Evolutionary conservation across 92 coral and sea anemone species (phyloP).

Genomic region (Palythoa caribaeorum): DNA sequence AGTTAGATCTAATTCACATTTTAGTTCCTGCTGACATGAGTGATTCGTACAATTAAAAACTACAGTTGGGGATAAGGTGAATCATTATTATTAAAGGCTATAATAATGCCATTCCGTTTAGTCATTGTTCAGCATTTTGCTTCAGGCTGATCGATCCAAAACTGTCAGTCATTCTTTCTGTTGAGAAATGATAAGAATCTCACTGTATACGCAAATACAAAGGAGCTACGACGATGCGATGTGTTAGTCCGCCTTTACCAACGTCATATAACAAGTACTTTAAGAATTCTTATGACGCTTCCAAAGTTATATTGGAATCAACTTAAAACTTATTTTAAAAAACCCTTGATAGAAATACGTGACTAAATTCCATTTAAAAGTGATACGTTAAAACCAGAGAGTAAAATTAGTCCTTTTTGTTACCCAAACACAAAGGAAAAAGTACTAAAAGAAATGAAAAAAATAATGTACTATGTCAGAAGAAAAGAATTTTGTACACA

Average conservation of each 20-base stretch:
- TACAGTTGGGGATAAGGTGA: slow-evolving; percentile 14
- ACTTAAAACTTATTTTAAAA: slow-evolving; percentile 2
- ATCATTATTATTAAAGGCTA: slow-evolving; percentile 47
- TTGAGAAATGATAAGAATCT: slow-evolving; percentile 33
- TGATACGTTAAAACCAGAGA: slow-evolving; percentile 25
- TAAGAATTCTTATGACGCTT: slow-evolving; percentile 8
- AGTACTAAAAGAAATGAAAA: slow-evolving; percentile 7
- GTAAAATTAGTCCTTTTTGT: neutral
- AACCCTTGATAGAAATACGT: slow-evolving; percentile 6
- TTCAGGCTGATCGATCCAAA: slow-evolving; percentile 20
- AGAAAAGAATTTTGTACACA: neutral
- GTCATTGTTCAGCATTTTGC: slow-evolving; percentile 23
- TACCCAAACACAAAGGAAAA: slow-evolving; percentile 5
- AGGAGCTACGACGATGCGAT: neutral
- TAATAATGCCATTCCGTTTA: slow-evolving; percentile 49
- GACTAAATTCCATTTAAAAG: slow-evolving; percentile 21
- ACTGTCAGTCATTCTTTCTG: slow-evolving; percentile 41
- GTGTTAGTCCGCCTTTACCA: slow-evolving; percentile 2
- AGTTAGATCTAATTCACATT: neutral
- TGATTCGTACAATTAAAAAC: slow-evolving; percentile 16
- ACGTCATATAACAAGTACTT: slow-evolving; percentile 37
- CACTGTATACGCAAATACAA: slow-evolving; percentile 9
- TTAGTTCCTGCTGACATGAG: slow-evolving; percentile 17
- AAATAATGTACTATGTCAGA: neutral
- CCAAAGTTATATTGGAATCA: slow-evolving; percentile 27